These are phyloP conservation scores for Ips nitidus DNA, from an alignment of 1,140 invertebrate genomes.

Conservation along the genomic window DNA sequence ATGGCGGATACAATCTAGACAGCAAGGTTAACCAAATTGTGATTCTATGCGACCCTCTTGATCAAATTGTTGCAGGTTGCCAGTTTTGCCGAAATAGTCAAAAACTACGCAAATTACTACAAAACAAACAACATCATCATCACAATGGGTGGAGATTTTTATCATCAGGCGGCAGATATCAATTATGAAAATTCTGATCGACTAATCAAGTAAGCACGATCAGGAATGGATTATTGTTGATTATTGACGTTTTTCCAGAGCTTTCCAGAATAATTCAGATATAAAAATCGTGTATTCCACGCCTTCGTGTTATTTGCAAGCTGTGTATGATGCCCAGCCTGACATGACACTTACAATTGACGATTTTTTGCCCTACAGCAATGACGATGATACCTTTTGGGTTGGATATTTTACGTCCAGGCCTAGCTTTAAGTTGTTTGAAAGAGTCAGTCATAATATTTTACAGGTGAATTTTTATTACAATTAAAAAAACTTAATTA, in stretches of 20 bases:
- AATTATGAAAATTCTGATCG: constrained; percentile 73
- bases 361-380: constrained; percentile 87
- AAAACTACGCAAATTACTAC: constrained; percentile 32
- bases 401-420: constrained; percentile 81
- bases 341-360: constrained; percentile 41
- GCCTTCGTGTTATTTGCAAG: constrained; percentile 73
- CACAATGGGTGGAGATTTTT: constrained; percentile 48
- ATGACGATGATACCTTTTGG: constrained; percentile 72
- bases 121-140: constrained; percentile 43
- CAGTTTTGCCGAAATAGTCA: constrained; percentile 38
- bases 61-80: constrained; percentile 32
- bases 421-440: constrained; percentile 66
- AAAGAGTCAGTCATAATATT: constrained; percentile 65
- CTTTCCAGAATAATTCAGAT: constrained; percentile 58
- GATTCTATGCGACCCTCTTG: no score
- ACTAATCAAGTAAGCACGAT: constrained; percentile 68
- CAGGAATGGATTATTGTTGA: neutral
- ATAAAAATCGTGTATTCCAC: constrained; percentile 78
- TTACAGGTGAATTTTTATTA: constrained; percentile 59
- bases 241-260: constrained; percentile 52
- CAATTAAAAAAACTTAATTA: neutral
- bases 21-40: constrained; percentile 55
- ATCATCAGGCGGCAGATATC: constrained; percentile 59
- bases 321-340: constrained; percentile 54
- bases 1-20: constrained; percentile 71